Percentiles rank a stretch among this genome's conserved stretches.
These are phyloP conservation scores for Catharus bicknelli DNA, from an alignment of 2,113 vertebrate genomes.

Conservation along the genomic window DNA sequence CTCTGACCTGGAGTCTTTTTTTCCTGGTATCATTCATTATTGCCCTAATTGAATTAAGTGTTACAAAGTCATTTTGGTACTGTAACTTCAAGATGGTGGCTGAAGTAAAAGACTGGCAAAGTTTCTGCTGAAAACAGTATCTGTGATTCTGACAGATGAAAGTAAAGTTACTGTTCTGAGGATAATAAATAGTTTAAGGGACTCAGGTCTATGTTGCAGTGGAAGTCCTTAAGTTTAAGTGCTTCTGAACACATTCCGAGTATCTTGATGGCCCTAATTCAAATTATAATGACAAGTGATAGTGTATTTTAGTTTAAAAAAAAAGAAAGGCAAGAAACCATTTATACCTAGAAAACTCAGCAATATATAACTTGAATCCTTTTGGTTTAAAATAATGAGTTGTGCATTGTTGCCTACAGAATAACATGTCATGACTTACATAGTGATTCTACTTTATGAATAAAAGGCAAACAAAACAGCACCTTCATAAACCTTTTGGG, in stretches of 20 bases:
- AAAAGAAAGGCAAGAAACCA: neutral
- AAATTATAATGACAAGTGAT: neutral
- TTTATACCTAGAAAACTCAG: neutral
- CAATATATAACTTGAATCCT: neutral
- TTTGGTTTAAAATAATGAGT: neutral
- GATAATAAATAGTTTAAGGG: neutral
- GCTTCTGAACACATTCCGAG: neutral
- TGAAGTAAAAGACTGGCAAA: neutral
- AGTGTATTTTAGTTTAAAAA: neutral
- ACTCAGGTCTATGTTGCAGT: rapidly evolving
- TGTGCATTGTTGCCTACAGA: neutral
- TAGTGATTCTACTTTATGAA: neutral
- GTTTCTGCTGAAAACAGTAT: neutral
- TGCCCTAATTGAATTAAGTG: neutral
- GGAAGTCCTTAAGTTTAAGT: neutral
- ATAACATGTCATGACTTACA: neutral
- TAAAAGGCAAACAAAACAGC: neutral
- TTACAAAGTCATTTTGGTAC: neutral
- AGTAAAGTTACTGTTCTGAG: neutral
- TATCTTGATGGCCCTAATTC: neutral
- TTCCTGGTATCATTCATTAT: neutral
- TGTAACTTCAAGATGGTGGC: neutral
- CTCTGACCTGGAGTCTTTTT: neutral
- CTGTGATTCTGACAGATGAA: neutral
- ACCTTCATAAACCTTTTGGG: neutral